Base-by-base conservation (phyloP, 2,888 invertebrate species). In the Cephus pygmeus region DNA sequence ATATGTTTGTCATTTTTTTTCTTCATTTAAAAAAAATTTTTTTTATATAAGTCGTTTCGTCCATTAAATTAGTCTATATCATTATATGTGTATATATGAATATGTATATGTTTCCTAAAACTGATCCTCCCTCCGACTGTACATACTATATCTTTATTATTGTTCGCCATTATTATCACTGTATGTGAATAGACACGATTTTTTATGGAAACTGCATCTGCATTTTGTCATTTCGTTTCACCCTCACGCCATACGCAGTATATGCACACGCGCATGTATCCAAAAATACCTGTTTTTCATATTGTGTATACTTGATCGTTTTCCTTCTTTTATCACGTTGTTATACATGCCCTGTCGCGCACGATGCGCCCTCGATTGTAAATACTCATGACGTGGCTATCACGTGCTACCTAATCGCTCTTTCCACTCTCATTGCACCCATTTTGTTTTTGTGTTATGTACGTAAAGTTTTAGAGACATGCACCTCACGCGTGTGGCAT, bases 241-340 rank as follows among this genome's bases (percentile, higher is more conserved):
- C 81, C 77, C 80, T 81, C 83, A 79, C 75, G 79, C 78, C 90
- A 88, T 91, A 91, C 84, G 89, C 89, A 89, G 89, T 91, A 87
- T 92, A 92, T 92, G 92, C 93, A 93, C 93, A 93, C 93, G 93
- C 92, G 92, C 34, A 84, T 83, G 79, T 80, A 81, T 82, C 73
- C 73, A 76, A 71, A 79, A 77, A 75, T 77, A 80, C 76, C 79
- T 81, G 36, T 80, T 80, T 83, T 76, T 77, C 75, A 35, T 33
- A 78, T 84, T 82, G 75, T 79, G 11, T 3, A 40, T 36, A 40
- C 68, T 77, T 34, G 9, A 40, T 76, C 76, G 11, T 77, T 77
- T 79, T 30, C 69, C 40, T 36, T 71, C 33, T 73, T 31, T 40
- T 73, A 31, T 69, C 73, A 75, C 75, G 6, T 40, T 40, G 0